Evolutionary conservation across 2,888 invertebrate genomes (phyloP).

Genomic region (Podabrus alpinus): DNA sequence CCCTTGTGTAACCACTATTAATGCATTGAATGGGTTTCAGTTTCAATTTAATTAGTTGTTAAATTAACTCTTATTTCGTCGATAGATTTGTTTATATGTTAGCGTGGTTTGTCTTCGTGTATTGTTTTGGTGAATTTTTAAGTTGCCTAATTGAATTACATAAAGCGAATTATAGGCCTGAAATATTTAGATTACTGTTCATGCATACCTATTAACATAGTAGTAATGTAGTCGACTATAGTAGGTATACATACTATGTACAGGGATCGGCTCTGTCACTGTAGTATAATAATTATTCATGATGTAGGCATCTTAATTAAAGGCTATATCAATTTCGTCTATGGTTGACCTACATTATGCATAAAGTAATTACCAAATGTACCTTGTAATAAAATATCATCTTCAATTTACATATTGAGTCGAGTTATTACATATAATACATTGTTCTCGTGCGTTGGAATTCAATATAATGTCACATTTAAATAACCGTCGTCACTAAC

Average conservation of each 20-base stretch:
- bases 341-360: background rate
- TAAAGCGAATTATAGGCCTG: background rate
- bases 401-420: background rate
- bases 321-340: conserved; percentile 5
- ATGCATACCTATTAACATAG: background rate
- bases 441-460: background rate
- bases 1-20: background rate
- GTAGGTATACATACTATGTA: background rate
- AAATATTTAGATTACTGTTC: background rate
- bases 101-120: background rate
- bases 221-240: background rate
- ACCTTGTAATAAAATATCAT: background rate
- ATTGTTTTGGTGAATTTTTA: background rate
- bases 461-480: background rate
- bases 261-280: background rate
- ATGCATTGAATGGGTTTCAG: background rate
- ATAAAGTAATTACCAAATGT: conserved; percentile 11
- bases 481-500: background rate
- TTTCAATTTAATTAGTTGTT: background rate
- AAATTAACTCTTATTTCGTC: too few species aligned
- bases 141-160: background rate
- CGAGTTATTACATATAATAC: background rate
- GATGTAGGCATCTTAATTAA: conserved; percentile 8
- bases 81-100: too few species aligned
- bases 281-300: conserved; percentile 3